Base-by-base conservation (phyloP, 2,113 vertebrate genomes). In the Falco punctatus region DNA sequence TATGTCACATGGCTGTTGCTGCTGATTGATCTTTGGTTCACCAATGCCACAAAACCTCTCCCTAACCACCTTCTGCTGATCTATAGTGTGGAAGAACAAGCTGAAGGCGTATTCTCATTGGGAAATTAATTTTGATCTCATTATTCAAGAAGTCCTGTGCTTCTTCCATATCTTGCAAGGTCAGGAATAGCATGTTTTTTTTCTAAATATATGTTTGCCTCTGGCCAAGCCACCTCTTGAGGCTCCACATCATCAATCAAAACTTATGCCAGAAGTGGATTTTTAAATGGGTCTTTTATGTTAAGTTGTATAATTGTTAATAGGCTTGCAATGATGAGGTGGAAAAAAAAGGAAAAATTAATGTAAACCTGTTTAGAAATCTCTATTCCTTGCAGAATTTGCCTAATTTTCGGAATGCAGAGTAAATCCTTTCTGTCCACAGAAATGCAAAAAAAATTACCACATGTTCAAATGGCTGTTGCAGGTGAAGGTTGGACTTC, bases 21-120 rank as follows among this genome's bases (percentile, higher is more conserved):
- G 64, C 38, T 91, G 55, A 55, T 86, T 69, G 61, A 90, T 91
- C 66, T 86, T 65, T 89, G 91, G 69, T 75, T 94, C 88, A 80
- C 61, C 32, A 73, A 27, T 33, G n/a, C 62, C 59, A 54, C 38
- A 69, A 52, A 83, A 65, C 49, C 48, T 69, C 32, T 59, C 23
- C 32, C 42, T 52, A 61, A 6, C 16, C 27, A 71, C 42, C 52
- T 72, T 61, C 28, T 77, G 28, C 16, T 91, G 59, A 89, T 78
- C 40, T 87, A 12, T 38, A 62, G 23, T 18, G 17, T n/a, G 15
- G 9, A 32, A 79, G 59, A 86, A 59, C 8, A 87, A 69, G 40
- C 0, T 66, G 49, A 85, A 84, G 13, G 35, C 28, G 26, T 80
- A 7, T 40, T 87, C 26, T 92, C 21, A 51, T 27, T 2, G 3